Conservation (phyloP, 2,888 invertebrate species). For the Phalera bucephala region DNA sequence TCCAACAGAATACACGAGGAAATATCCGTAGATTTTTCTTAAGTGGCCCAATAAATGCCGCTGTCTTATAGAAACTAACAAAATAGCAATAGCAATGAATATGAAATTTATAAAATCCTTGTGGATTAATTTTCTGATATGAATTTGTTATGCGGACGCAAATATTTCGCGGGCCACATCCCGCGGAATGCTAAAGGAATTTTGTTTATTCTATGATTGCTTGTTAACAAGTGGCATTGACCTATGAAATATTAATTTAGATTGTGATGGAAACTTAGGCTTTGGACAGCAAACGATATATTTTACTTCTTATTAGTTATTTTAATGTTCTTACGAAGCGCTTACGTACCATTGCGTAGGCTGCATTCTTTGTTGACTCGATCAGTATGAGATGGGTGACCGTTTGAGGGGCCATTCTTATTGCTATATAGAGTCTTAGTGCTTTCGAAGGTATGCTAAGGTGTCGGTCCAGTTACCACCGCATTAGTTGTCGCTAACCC, state of each 20-base stretch:
- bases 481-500: too few species aligned
- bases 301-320: too few species aligned
- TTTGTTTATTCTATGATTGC: constrained; percentile 14
- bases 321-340: too few species aligned
- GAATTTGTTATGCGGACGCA: constrained; percentile 27
- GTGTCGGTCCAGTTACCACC: too few species aligned
- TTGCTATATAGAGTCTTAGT: too few species aligned
- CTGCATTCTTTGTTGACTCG: too few species aligned
- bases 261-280: not conserved
- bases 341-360: too few species aligned
- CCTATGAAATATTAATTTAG: constrained; percentile 2
- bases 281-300: too few species aligned
- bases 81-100: constrained; percentile 26
- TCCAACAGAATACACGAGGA: constrained; percentile 19
- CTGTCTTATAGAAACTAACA: constrained; percentile 1
- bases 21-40: constrained; percentile 28
- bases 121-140: constrained; percentile 34
- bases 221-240: constrained; percentile 9
- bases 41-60: constrained; percentile 31
- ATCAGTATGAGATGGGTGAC: too few species aligned
- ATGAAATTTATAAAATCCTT: constrained; percentile 33
- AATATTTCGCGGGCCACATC: constrained; percentile 15
- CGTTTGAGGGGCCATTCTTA: too few species aligned
- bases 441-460: too few species aligned
- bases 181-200: constrained; percentile 10